A percentile compares a stretch with the other conserved stretches of the same genome.
Evolutionary conservation across 2,797 vertebrate genomes (phyloP).

Genomic region (Leontopithecus rosalia): DNA sequence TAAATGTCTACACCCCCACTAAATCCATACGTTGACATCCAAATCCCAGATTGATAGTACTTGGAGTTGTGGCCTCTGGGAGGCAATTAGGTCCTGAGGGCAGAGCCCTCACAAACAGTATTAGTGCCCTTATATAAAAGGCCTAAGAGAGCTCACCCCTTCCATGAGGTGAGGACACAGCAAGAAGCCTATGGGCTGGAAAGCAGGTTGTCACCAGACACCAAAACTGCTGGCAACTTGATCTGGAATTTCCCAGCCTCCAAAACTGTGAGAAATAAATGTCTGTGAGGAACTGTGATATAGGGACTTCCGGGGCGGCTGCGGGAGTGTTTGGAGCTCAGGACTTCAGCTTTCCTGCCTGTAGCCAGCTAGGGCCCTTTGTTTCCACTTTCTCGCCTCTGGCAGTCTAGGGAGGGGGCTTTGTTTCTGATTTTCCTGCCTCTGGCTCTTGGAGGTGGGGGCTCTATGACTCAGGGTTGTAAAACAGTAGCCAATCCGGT

Average conservation of each 20-base stretch:
- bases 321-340: too few species aligned
- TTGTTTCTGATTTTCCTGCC: too few species aligned
- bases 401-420: too few species aligned
- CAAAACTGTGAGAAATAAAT: background rate
- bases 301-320: too few species aligned
- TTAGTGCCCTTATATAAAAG: background rate
- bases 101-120: background rate
- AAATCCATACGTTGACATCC: background rate
- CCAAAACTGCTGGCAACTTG: background rate
- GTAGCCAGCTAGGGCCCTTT: too few species aligned
- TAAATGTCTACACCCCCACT: background rate
- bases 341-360: too few species aligned
- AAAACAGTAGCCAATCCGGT: too few species aligned
- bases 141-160: too few species aligned
- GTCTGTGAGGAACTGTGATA: background rate
- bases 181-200: background rate
- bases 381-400: too few species aligned
- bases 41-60: background rate
- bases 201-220: too few species aligned
- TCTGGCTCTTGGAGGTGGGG: too few species aligned
- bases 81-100: background rate
- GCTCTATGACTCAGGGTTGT: too few species aligned
- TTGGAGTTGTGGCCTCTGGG: background rate
- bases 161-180: background rate
- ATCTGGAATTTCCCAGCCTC: background rate